phyloP scores from a whole-genome alignment of 1,140 invertebrate species.

The Cyphomyrmex costatus region DNA sequence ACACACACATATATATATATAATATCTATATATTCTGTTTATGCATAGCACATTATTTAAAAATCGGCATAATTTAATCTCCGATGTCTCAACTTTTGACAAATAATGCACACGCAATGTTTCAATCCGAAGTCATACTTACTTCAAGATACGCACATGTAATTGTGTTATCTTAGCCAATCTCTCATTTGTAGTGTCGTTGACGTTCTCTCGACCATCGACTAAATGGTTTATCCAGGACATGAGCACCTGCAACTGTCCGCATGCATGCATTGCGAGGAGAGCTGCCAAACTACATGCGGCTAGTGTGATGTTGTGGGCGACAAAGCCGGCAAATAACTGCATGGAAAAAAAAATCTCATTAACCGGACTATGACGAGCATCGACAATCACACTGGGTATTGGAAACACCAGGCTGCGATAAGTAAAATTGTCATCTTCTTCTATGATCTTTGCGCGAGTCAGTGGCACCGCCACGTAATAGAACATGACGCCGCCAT shows the following conservation, averaged over 20 bases:
- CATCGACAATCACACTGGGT: constrained; percentile 65
- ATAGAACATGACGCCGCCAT: constrained; percentile 52
- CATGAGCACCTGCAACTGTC: constrained; percentile 77
- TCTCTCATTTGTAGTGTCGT: constrained; percentile 53
- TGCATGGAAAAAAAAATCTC: constrained; percentile 73
- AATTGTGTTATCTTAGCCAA: constrained; percentile 73
- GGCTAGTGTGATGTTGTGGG: constrained; percentile 70
- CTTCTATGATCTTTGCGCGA: constrained; percentile 40
- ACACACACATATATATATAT: too few species aligned
- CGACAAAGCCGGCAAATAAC: constrained; percentile 65
- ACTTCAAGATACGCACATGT: constrained; percentile 75
- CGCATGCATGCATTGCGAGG: constrained; percentile 77
- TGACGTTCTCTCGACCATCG: constrained; percentile 21
- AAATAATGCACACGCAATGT: background rate
- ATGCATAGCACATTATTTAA: background rate
- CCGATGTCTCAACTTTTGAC: background rate
- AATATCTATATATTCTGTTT: background rate
- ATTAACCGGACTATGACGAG: constrained; percentile 66
- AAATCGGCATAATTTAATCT: background rate
- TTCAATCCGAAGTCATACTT: constrained; percentile 3
- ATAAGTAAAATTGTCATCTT: constrained; percentile 54
- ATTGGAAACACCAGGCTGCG: constrained; percentile 74
- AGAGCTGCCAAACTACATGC: constrained; percentile 72
- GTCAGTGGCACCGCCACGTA: constrained; percentile 51
- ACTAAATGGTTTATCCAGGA: constrained; percentile 61